These are phyloP conservation scores for Pristionchus maxplancki DNA, from an alignment of 2,888 invertebrate genomes.

Conservation along the genomic window DNA sequence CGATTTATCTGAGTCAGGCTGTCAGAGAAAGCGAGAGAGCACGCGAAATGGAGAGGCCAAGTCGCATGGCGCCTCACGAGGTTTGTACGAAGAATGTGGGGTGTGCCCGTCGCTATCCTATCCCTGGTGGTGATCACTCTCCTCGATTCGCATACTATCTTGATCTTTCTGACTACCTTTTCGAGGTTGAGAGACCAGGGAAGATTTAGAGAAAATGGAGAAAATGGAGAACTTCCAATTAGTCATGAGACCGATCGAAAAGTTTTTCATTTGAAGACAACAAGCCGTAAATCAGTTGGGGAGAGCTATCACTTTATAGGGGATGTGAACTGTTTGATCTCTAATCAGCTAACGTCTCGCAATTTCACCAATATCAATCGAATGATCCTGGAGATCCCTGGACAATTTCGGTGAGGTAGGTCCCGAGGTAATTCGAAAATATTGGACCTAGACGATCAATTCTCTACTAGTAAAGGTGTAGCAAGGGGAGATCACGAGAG, in stretches of 20 bases:
- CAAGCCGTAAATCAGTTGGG: slow-evolving; percentile 3
- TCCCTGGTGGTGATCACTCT: background rate
- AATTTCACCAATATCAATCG: no score
- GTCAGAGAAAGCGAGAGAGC: background rate
- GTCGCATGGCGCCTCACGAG: background rate
- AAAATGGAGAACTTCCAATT: background rate
- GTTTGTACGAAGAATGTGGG: background rate
- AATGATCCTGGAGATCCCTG: no score
- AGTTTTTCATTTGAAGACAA: background rate
- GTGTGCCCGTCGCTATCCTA: background rate
- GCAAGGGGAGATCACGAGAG: background rate
- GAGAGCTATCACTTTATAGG: background rate
- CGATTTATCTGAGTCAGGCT: background rate
- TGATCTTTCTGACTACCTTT: background rate
- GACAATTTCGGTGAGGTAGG: background rate
- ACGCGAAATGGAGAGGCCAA: background rate
- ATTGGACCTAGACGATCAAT: background rate
- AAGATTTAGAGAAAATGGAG: background rate
- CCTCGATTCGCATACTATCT: background rate
- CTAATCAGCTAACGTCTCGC: background rate
- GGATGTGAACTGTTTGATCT: background rate
- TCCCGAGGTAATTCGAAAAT: background rate
- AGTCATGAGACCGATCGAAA: slow-evolving; percentile 4
- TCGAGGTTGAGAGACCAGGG: background rate
- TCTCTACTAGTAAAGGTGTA: background rate